Conservation (phyloP, 2,797 vertebrate genomes). For the Crenuchus spilurus region DNA sequence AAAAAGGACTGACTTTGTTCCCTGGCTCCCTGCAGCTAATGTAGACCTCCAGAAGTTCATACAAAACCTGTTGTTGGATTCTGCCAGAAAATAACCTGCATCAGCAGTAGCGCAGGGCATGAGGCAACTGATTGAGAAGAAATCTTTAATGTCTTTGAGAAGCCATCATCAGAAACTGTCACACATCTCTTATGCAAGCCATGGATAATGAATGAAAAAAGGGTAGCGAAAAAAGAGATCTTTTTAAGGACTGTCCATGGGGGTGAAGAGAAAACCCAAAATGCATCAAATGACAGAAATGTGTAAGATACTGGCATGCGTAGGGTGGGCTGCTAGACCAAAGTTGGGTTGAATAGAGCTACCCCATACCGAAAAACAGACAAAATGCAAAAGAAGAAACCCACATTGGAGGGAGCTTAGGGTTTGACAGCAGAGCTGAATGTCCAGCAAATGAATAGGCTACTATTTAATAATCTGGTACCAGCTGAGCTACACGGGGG, state of each 20-base stretch:
- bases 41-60: conserved; percentile 26
- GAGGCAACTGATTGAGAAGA: conserved; percentile 58
- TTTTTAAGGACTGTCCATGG: conserved; percentile 70
- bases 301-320: conserved; percentile 70
- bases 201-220: conserved; percentile 75
- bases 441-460: conserved; percentile 69
- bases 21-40: conserved; percentile 37
- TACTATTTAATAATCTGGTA: conserved; percentile 74
- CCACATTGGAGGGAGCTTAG: conserved; percentile 56
- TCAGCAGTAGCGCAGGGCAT: conserved; percentile 51
- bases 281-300: conserved; percentile 79
- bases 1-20: conserved; percentile 60
- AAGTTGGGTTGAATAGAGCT: conserved; percentile 56
- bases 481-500: conserved; percentile 71
- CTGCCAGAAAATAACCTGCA: conserved; percentile 52
- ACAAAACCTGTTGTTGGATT: conserved; percentile 56
- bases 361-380: conserved; percentile 58
- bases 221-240: conserved; percentile 4
- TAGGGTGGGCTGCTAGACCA: conserved; percentile 49
- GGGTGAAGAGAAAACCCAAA: conserved; percentile 67
- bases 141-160: conserved; percentile 64
- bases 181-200: conserved; percentile 73
- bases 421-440: conserved; percentile 68
- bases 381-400: conserved; percentile 57
- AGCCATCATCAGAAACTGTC: conserved; percentile 67